phyloP scores from a whole-genome alignment of 2,797 vertebrate genomes.

The Schizopygopsis malacanthus region DNA sequence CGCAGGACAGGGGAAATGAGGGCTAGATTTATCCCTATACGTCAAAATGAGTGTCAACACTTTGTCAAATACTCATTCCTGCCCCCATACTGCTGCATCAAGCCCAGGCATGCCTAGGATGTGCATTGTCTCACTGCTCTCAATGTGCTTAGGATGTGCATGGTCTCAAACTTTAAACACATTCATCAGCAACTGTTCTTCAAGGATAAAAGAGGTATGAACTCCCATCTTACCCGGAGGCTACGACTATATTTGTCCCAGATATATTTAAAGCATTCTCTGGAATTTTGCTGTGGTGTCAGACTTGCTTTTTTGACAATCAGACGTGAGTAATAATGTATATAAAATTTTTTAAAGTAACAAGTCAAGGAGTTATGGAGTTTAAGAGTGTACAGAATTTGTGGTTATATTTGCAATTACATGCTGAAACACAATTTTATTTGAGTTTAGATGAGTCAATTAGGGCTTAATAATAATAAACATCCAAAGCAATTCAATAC shows the following conservation, averaged over 20 bases:
- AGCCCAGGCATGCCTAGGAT: slow-evolving; percentile 49
- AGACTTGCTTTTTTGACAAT: not conserved
- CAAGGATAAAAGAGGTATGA: slow-evolving; percentile 20
- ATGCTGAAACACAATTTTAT: not conserved
- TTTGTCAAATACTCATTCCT: slow-evolving; percentile 46
- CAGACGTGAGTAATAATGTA: not conserved
- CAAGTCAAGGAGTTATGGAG: not conserved
- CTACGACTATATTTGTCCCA: slow-evolving; percentile 1
- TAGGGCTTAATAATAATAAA: not conserved
- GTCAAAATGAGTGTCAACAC: slow-evolving; percentile 56
- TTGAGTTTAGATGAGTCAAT: not conserved
- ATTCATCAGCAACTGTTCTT: slow-evolving; percentile 55
- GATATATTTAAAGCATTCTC: slow-evolving; percentile 7
- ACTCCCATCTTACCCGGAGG: slow-evolving; percentile 22
- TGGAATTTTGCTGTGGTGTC: not conserved
- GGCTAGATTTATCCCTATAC: slow-evolving; percentile 39
- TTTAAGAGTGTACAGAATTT: not conserved
- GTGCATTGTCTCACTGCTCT: slow-evolving; percentile 50
- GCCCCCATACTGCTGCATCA: slow-evolving; percentile 22
- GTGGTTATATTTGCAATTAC: not conserved
- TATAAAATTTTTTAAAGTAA: not conserved
- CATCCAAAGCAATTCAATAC: not conserved
- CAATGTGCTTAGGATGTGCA: slow-evolving; percentile 34
- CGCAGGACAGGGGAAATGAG: slow-evolving; percentile 26
- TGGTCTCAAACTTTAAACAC: slow-evolving; percentile 49